Percentiles rank a stretch among this genome's conserved stretches.
phyloP scores from a whole-genome alignment of 2,113 vertebrate genomes.

The Lamprotornis superbus region DNA sequence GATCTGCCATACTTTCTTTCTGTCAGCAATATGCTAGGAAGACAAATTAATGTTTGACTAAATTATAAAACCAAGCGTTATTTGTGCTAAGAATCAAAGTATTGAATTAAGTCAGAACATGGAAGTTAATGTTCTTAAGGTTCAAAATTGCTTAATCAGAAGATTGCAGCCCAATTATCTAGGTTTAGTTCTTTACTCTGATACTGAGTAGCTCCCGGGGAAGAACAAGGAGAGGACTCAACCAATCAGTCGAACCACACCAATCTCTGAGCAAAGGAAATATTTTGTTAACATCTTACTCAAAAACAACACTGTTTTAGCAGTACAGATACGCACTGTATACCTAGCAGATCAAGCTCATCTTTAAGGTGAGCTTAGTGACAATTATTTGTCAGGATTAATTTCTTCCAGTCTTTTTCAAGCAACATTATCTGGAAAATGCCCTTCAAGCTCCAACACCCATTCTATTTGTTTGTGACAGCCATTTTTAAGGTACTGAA shows the following conservation, averaged over 20 bases:
- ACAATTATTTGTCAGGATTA: background rate
- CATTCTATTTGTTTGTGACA: background rate
- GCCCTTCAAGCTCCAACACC: background rate
- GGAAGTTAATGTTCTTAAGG: background rate
- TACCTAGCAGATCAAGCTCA: background rate
- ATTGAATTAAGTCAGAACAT: background rate
- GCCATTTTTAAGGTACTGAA: background rate
- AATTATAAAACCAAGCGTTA: background rate
- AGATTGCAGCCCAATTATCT: background rate
- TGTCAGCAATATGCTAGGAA: background rate
- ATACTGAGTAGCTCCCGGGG: background rate
- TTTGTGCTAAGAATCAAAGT: background rate
- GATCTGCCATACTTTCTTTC: background rate
- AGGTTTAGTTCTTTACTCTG: background rate
- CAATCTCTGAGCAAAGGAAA: background rate
- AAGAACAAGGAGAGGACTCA: background rate
- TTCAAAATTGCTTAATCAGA: background rate
- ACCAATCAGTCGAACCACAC: background rate
- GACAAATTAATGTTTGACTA: background rate
- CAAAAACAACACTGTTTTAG: background rate
- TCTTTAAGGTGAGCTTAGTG: background rate
- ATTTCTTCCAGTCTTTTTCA: background rate
- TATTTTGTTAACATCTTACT: background rate
- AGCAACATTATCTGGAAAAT: background rate
- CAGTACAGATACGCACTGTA: background rate